Conservation (phyloP, 2,113 vertebrate species). For the Lycocorax pyrrhopterus region DNA sequence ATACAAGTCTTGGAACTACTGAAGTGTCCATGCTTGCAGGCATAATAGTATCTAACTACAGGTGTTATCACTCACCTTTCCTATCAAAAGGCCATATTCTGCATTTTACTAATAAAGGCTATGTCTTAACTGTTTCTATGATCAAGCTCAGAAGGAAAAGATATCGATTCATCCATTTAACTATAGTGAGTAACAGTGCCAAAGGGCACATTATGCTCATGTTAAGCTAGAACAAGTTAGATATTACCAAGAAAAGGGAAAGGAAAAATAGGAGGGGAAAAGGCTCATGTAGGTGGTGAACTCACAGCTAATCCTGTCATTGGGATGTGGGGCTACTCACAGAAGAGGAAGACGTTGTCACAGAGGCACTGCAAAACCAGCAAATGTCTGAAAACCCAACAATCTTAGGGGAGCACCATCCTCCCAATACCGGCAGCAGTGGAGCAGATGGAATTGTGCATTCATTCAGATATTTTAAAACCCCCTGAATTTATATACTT, state of each 20-base stretch:
- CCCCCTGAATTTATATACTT: neutral
- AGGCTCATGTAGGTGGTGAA: accelerated
- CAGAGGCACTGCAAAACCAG: neutral
- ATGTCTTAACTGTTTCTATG: neutral
- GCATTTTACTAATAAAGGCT: neutral
- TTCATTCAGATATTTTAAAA: neutral
- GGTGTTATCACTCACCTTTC: neutral
- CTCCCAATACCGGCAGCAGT: neutral
- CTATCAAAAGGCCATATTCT: neutral
- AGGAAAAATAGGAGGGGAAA: neutral
- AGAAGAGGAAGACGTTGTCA: neutral
- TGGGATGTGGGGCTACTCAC: neutral
- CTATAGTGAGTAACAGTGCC: neutral
- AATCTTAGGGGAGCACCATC: neutral
- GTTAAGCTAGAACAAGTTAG: neutral
- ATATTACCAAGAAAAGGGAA: neutral
- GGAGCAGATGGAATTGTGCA: neutral
- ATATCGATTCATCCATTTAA: neutral
- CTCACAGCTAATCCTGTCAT: neutral
- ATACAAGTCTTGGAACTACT: neutral
- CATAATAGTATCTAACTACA: neutral
- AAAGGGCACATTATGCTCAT: neutral
- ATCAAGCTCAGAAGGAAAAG: neutral
- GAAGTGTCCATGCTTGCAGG: neutral
- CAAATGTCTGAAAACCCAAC: accelerated